Percentiles rank a stretch among this genome's conserved stretches.
Conservation (phyloP, 2,113 vertebrate species). For the Aphelocoma coerulescens region DNA sequence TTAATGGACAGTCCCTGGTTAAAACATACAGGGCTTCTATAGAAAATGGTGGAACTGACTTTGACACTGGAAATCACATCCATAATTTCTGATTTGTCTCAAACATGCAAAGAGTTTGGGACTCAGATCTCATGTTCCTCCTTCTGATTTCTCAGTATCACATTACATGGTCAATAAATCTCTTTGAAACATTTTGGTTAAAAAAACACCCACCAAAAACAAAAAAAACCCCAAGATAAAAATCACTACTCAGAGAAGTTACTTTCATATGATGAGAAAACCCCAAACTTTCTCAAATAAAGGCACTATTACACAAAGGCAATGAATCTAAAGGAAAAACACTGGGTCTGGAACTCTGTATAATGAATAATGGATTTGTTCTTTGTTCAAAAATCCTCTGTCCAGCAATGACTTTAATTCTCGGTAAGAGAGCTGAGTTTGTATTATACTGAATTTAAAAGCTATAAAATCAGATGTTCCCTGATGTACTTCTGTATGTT, state of each 20-base stretch:
- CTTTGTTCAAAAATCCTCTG: background rate
- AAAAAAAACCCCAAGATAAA: background rate
- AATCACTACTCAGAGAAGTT: background rate
- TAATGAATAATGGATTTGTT: background rate
- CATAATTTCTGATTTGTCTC: background rate
- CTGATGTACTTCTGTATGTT: background rate
- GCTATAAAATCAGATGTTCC: slow-evolving; percentile 27
- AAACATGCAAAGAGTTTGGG: background rate
- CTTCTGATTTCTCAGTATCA: background rate
- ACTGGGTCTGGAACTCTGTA: background rate
- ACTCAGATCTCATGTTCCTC: background rate
- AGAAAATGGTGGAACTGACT: background rate
- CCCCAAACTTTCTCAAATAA: background rate
- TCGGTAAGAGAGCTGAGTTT: background rate
- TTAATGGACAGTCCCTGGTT: background rate
- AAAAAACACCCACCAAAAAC: background rate
- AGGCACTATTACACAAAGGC: background rate
- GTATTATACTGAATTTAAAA: slow-evolving; percentile 4
- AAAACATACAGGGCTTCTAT: background rate
- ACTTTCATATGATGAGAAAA: background rate
- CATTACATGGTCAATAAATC: background rate
- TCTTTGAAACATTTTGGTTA: background rate
- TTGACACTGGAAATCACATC: background rate
- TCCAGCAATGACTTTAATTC: background rate
- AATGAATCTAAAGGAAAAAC: background rate